Base-by-base conservation (phyloP, 1,140 invertebrate species). In the Tetramorium alpestre region DNA sequence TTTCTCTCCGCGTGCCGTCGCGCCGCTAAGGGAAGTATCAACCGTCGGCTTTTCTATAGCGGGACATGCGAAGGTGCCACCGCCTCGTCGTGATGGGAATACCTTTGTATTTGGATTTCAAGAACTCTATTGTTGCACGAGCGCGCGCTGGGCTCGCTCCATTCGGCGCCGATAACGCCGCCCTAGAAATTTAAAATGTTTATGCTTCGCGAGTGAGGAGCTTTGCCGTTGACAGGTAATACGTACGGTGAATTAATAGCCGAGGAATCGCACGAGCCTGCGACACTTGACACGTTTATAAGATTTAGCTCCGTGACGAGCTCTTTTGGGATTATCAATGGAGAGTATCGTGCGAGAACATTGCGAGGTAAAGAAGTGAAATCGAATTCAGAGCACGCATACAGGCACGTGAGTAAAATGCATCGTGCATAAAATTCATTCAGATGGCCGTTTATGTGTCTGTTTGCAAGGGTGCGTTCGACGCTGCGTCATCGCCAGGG, bases 41-140 rank as follows among this genome's bases (percentile, higher is more conserved):
- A 72, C 65, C 78, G 77, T 87, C 88, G 85, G 73, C 65, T 90
- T 90, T 90, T 90, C 89, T 76, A 90, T 85, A 90, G 88, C 89
- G 76, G 44, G 41, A 81, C 84, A 49, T 65, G 85, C 70, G 56
- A 87, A 90, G 70, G 65, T 81, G 76, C 38, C 88, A 38, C 44
- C 56, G 58, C 69, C 47, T 86, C 84, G 72, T 54, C 65, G 58
- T 70, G 44, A 51, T 73, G 73, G 87, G 28, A 69, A 64, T 76
- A 80, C 54, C 88, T 89, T 89, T 89, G 75, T 89, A 76, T 80
- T 82, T 0, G 38, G 22, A 82, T 44, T 89, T 88, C 86, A 88
- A 89, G 87, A 88, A 89, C 60, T 75, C 67, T 51, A 75, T 89
- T 80, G 82, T 88, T 51, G 60, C 47, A 33, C 76, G 28, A 22